Percentiles rank a stretch among this genome's conserved stretches.
Evolutionary conservation across 2,888 invertebrate genomes (phyloP).

Genomic region (Craniophora ligustri): DNA sequence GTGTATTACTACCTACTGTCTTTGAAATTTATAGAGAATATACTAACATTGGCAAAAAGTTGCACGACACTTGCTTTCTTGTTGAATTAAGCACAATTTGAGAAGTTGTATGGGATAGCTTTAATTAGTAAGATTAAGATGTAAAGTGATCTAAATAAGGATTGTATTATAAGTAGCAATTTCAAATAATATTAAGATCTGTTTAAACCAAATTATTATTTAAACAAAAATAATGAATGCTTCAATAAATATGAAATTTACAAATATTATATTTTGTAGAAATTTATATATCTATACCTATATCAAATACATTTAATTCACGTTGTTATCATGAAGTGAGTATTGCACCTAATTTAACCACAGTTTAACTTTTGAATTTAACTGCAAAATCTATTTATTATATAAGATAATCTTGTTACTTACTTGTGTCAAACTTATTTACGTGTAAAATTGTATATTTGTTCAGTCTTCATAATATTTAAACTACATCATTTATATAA

Average conservation of each 20-base stretch:
- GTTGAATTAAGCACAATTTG: constrained; percentile 78
- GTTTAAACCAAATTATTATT: constrained; percentile 42
- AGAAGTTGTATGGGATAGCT: constrained; percentile 88
- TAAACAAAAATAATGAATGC: constrained; percentile 18
- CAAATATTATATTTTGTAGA: constrained; percentile 44
- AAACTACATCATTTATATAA: neutral
- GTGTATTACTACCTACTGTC: constrained; percentile 7
- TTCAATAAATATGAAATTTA: constrained; percentile 33
- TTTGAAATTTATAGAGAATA: constrained; percentile 25
- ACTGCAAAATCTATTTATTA: constrained; percentile 16
- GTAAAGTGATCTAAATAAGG: constrained; percentile 70
- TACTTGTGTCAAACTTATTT: constrained; percentile 43
- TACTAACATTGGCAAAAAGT: constrained; percentile 37
- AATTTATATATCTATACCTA: too few relatives aligned
- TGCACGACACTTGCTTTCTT: constrained; percentile 74
- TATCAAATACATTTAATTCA: constrained; percentile 36
- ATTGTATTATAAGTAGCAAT: constrained; percentile 57
- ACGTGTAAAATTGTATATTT: neutral
- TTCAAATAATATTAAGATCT: constrained; percentile 44
- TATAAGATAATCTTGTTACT: constrained; percentile 33
- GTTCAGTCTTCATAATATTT: too few relatives aligned
- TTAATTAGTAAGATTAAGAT: constrained; percentile 82
- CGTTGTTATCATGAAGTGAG: constrained; percentile 14
- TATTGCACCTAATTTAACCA: constrained; percentile 37
- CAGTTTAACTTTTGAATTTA: constrained; percentile 25